These are phyloP conservation scores for Gonatopus flavifemur DNA, from an alignment of 1,140 invertebrate genomes.

Conservation along the genomic window DNA sequence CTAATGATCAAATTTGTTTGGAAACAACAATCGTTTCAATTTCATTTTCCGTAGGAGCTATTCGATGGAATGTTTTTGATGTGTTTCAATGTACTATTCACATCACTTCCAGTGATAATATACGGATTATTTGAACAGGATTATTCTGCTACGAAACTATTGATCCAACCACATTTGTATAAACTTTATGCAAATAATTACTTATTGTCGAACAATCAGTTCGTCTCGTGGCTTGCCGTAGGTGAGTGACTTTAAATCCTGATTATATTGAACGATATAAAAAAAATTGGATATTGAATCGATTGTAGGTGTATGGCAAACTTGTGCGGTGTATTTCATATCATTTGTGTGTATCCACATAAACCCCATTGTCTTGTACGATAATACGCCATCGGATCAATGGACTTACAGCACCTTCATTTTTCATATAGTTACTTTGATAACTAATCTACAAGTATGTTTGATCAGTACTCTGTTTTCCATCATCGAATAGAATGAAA, in stretches of 20 bases:
- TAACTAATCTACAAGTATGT: conserved; percentile 60
- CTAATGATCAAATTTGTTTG: too few relatives aligned
- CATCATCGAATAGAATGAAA: conserved; percentile 7
- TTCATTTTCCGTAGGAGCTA: conserved; percentile 57
- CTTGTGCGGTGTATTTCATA: conserved; percentile 59
- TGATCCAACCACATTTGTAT: conserved; percentile 67
- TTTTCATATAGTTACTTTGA: conserved; percentile 54
- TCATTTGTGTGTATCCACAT: conserved; percentile 47
- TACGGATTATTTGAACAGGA: conserved; percentile 75
- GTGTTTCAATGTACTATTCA: conserved; percentile 75
- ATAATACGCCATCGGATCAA: conserved; percentile 50
- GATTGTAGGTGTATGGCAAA: conserved; percentile 63
- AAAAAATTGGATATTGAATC: conserved; percentile 32
- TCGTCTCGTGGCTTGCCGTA: conserved; percentile 67
- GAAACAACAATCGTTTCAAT: too few relatives aligned
- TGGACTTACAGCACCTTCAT: conserved; percentile 56
- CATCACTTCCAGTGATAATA: conserved; percentile 69
- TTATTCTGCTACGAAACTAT: conserved; percentile 61
- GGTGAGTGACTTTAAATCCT: conserved; percentile 50
- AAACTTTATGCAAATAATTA: conserved; percentile 66
- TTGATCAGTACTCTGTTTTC: conserved; percentile 17
- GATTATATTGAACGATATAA: not conserved
- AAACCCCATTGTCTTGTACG: conserved; percentile 46
- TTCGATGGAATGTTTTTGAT: conserved; percentile 76
- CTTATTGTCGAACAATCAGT: conserved; percentile 65